Conservation (phyloP, 1,140 invertebrate genomes). For the Magallana gigas region DNA sequence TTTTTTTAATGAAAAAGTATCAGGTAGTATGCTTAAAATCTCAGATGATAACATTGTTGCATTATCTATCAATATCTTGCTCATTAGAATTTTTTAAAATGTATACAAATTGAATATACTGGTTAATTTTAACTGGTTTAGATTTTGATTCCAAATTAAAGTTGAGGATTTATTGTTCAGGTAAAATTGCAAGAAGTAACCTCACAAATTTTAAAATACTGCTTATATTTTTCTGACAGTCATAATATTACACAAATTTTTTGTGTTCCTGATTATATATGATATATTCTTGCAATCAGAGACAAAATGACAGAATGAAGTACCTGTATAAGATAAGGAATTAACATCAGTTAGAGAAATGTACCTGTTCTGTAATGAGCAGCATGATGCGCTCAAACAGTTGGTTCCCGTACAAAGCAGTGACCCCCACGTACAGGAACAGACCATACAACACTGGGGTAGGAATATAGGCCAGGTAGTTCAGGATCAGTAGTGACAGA, state of each 20-base stretch:
- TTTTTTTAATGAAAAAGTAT: too few species aligned
- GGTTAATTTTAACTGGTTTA: neutral
- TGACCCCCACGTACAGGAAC: constrained; percentile 86
- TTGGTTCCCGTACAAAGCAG: constrained; percentile 84
- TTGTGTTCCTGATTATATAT: too few species aligned
- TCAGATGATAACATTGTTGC: too few species aligned
- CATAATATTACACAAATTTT: too few species aligned
- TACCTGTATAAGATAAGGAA: neutral
- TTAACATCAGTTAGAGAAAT: neutral
- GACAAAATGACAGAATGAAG: neutral
- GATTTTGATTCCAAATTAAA: neutral
- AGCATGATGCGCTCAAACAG: constrained; percentile 85
- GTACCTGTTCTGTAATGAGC: constrained; percentile 85
- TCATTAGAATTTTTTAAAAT: too few species aligned
- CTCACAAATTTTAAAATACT: too few species aligned
- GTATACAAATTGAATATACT: neutral
- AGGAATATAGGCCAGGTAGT: constrained; percentile 83
- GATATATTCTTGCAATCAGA: neutral
- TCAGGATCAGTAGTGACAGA: constrained; percentile 83
- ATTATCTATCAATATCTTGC: too few species aligned
- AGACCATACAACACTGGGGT: constrained; percentile 85
- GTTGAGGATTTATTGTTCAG: too few species aligned
- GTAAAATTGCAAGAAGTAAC: too few species aligned
- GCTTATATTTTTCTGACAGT: too few species aligned
- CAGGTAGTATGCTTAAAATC: too few species aligned